Evolutionary conservation across 1,140 invertebrate genomes (phyloP), one percentile per base, ranked within the genome.

Genomic region (Aplysia californica): DNA sequence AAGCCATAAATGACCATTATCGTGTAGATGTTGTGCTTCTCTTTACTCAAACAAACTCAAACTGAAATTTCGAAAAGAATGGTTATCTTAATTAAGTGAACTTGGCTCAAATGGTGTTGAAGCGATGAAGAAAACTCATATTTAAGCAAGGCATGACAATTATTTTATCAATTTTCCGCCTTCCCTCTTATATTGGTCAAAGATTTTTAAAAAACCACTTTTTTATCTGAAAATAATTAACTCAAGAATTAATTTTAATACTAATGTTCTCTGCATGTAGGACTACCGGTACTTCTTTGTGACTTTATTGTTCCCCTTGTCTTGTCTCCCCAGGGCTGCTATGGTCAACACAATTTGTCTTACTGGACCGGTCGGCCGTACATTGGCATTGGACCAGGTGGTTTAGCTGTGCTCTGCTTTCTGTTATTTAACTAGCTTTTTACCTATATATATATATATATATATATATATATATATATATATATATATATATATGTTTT

Each of bases 351-450:
- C 69, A 89, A 88, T 66, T 74, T 83, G 31, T 71, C 79, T 1
- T 89, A 89, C 75, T 89, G 87, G 87, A 65, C 80, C 44, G 87
- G 87, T 18, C 74, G 59, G 20, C 84, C 87, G 61, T 89, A 88
- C 70, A 85, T 89, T 66, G 87, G 87, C 35, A 67, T 89, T n/a
- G 87, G 87, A 23, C 83, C 84, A 79, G 83, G 83, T 84, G 75
- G 36, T 20, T 29, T 61, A 29, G 26, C 6, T 26, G 10, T 61
- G 58, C 10, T 65, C 1, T n/a, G n/a, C n/a, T n/a, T n/a, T n/a
- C n/a, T n/a, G n/a, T n/a, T n/a, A n/a, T n/a, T n/a, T n/a, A n/a
- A n/a, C n/a, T n/a, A n/a, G n/a, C n/a, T n/a, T n/a, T n/a, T n/a
- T n/a, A n/a, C n/a, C n/a, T 31, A 29, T 10, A 15, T 15, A 3